Percentiles rank a stretch among this genome's conserved stretches.
phyloP scores from a whole-genome alignment of 2,113 vertebrate species.

The Tor tambroides region DNA sequence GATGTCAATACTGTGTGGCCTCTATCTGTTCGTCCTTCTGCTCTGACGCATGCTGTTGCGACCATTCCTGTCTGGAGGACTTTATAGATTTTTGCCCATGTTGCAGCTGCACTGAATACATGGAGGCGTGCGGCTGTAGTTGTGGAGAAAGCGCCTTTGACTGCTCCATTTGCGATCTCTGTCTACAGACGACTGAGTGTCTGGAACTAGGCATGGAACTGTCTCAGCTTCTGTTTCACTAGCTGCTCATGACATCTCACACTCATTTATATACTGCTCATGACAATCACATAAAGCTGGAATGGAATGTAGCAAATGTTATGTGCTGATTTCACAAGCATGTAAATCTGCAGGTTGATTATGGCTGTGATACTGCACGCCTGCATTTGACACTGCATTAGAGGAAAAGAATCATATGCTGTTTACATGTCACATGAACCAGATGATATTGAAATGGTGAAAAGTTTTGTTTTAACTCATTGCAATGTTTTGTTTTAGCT shows the following conservation, averaged over 20 bases:
- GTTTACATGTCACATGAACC: neutral
- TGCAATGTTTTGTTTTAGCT: neutral
- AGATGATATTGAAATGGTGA: neutral
- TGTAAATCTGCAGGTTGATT: slow-evolving; percentile 14
- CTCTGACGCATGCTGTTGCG: slow-evolving; percentile 58
- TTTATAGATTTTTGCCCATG: slow-evolving; percentile 59
- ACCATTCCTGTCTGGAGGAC: slow-evolving; percentile 62
- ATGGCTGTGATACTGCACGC: slow-evolving; percentile 19
- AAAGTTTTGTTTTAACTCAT: neutral
- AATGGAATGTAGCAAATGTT: slow-evolving; percentile 11
- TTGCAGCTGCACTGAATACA: slow-evolving; percentile 58
- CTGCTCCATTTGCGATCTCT: slow-evolving; percentile 67
- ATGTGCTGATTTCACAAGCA: slow-evolving; percentile 18
- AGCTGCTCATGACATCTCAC: slow-evolving; percentile 24
- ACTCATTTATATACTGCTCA: neutral
- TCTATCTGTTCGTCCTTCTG: slow-evolving; percentile 65
- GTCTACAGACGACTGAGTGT: slow-evolving; percentile 73
- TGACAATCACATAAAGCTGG: neutral
- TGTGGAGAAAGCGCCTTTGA: slow-evolving; percentile 46
- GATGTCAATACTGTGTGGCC: slow-evolving; percentile 61
- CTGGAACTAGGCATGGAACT: slow-evolving; percentile 79
- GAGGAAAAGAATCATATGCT: neutral
- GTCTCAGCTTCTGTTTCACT: slow-evolving; percentile 78
- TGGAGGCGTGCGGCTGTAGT: slow-evolving; percentile 52
- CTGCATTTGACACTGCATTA: slow-evolving; percentile 19